phyloP scores from a whole-genome alignment of 2,113 vertebrate genomes.

The Nothobranchius kuhntae region DNA sequence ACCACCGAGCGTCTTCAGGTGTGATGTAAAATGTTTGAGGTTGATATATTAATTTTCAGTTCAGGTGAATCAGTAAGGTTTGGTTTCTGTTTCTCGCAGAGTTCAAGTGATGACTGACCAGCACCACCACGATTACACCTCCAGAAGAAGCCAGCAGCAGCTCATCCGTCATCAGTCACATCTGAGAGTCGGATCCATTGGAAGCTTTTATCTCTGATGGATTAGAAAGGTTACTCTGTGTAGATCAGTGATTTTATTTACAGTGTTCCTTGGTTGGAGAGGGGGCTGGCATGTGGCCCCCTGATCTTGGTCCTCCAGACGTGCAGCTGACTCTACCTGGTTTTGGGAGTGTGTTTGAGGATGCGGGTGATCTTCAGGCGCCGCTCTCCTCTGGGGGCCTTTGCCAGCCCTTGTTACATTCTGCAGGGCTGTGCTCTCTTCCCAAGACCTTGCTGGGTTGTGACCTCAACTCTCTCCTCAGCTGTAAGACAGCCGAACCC shows the following conservation, averaged over 20 bases:
- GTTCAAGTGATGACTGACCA: conserved; percentile 42
- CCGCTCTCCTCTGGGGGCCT: conserved; percentile 76
- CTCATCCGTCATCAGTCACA: conserved; percentile 3
- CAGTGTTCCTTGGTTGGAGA: conserved; percentile 14
- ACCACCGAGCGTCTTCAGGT: too few species aligned
- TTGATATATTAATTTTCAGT: too few species aligned
- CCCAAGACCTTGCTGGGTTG: conserved; percentile 74
- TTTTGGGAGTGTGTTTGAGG: conserved; percentile 65
- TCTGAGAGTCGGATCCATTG: conserved; percentile 17
- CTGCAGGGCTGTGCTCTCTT: conserved; percentile 78
- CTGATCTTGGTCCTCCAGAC: conserved; percentile 69
- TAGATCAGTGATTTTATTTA: conserved; percentile 1
- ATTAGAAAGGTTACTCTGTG: conserved; percentile 25
- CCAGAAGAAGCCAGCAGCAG: conserved; percentile 36
- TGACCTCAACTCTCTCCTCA: conserved; percentile 83
- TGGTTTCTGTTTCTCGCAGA: conserved; percentile 59
- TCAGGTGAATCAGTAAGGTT: conserved; percentile 47
- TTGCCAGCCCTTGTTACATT: conserved; percentile 79
- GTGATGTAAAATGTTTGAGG: too few species aligned
- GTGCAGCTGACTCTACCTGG: conserved; percentile 67
- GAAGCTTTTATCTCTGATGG: conserved; percentile 13
- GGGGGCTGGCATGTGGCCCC: conserved; percentile 68
- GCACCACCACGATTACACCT: conserved; percentile 24
- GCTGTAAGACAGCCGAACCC: conserved; percentile 82
- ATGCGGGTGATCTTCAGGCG: conserved; percentile 54